Evolutionary conservation across 2,113 vertebrate genomes (phyloP).

Genomic region (Xiphophorus hellerii): DNA sequence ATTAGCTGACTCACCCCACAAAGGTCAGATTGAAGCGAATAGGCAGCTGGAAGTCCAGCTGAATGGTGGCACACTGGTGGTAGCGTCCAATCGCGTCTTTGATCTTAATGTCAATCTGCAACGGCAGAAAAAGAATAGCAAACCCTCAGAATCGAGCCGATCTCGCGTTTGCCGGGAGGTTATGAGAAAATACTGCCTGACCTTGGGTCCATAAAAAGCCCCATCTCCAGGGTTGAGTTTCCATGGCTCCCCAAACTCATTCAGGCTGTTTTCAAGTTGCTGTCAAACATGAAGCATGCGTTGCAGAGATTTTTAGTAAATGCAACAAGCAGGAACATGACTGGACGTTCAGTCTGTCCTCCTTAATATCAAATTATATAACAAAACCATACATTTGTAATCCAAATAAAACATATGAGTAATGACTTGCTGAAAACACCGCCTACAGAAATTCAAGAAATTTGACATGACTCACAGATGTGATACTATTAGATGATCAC

Average conservation of each 20-base stretch:
- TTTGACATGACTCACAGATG: slow-evolving; percentile 39
- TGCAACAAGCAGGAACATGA: slow-evolving; percentile 7
- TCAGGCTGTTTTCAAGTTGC: slow-evolving; percentile 93
- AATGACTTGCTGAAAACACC: slow-evolving; percentile 4
- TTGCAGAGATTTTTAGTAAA: slow-evolving; percentile 1
- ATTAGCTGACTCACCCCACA: slow-evolving; percentile 86
- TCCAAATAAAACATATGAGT: slow-evolving; percentile 14
- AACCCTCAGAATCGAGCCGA: not conserved
- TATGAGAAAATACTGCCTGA: slow-evolving; percentile 51
- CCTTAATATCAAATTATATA: not conserved
- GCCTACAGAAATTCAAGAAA: slow-evolving; percentile 19
- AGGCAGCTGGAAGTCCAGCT: slow-evolving; percentile 96
- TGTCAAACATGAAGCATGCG: slow-evolving; percentile 54
- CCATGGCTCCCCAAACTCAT: slow-evolving; percentile 92
- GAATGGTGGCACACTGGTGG: slow-evolving; percentile 96
- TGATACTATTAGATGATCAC: slow-evolving; percentile 26
- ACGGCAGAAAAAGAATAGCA: slow-evolving; percentile 22
- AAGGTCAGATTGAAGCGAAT: slow-evolving; percentile 92
- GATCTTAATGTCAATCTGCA: slow-evolving; percentile 95
- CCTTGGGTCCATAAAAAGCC: slow-evolving; percentile 97
- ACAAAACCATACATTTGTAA: not conserved
- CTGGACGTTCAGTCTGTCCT: not conserved
- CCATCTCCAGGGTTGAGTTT: slow-evolving; percentile 91
- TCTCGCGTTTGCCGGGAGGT: not conserved
- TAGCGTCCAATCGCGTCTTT: slow-evolving; percentile 93